Base-by-base conservation (phyloP, 2,888 invertebrate genomes). In the Zygogramma bicolorata region DNA sequence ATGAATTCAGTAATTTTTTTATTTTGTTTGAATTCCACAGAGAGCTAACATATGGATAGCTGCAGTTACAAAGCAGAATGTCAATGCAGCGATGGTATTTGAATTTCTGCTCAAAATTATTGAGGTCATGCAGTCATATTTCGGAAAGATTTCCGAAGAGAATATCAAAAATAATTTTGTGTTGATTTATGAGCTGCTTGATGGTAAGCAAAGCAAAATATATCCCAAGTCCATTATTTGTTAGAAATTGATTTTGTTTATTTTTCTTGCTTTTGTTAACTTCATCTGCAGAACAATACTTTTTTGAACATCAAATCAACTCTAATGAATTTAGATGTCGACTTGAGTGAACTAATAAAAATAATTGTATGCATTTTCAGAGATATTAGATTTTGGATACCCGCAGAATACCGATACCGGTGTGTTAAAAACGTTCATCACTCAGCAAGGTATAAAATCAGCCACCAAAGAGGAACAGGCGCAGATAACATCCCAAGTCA, bases 131-230 rank as follows among this genome's bases (percentile, higher is more conserved):
- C 98, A 98, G 88, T 97, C 98, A 0, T 99, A 99, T 88, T 99
- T 99, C 86, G 99, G 99, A 70, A 99, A 99, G 89, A 97, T 99
- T 77, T 98, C 98, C 0, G 99, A 99, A 86, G 99, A 99, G 87
- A 99, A 99, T 86, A 99, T 99, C 84, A 99, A 99, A 89, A 99
- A 99, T 87, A 99, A 99, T 88, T 99, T 99, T 89, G 99, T 99
- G 18, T 91, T 99, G 25, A 99, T 99, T 82, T 99, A 99, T 86
- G 99, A 99, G 88, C 89, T 99, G 79, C 91, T 99, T 68, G 99
- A 99, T 89, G 97, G 97, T 97, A 88, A 89, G 88, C 10, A 22
- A 38, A n/a, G n/a, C n/a, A n/a, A n/a, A n/a, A n/a, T n/a, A n/a
- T n/a, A n/a, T n/a, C n/a, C n/a, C n/a, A n/a, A n/a, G n/a, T n/a